Evolutionary conservation across 2,113 vertebrate species (phyloP).

Genomic region (Rhinolophus sinicus): DNA sequence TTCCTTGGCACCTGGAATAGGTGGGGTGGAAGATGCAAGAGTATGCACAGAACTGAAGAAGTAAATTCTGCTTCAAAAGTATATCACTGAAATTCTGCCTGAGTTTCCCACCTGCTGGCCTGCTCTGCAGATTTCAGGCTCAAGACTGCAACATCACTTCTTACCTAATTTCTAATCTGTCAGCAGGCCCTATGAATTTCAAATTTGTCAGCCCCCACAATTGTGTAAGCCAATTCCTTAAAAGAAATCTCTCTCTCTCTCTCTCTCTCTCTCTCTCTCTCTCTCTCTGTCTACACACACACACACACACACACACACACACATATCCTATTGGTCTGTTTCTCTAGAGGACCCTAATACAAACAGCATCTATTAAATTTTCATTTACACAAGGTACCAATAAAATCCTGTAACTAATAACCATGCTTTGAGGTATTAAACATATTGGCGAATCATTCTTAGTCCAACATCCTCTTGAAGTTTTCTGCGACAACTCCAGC

Average conservation of each 20-base stretch:
- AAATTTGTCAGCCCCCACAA: not conserved
- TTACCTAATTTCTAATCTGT: not conserved
- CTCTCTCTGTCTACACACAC: no score
- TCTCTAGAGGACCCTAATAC: not conserved
- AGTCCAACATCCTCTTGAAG: not conserved
- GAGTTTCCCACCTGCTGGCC: not conserved
- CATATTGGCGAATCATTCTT: not conserved
- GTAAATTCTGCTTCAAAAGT: not conserved
- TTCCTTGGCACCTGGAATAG: not conserved
- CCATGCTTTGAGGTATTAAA: conserved; percentile 4
- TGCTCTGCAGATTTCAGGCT: not conserved
- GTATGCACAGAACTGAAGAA: not conserved
- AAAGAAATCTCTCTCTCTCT: not conserved
- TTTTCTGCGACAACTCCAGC: not conserved
- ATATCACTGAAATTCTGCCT: not conserved
- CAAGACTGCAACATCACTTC: not conserved
- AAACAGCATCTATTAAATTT: not conserved
- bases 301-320: not conserved
- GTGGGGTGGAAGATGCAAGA: not conserved
- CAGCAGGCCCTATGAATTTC: not conserved
- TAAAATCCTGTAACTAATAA: not conserved
- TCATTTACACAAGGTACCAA: not conserved
- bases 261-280: no score
- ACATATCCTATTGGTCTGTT: not conserved
- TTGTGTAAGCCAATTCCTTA: not conserved